phyloP scores from a whole-genome alignment of 1,140 invertebrate genomes.

The Drosophila bipectinata region DNA sequence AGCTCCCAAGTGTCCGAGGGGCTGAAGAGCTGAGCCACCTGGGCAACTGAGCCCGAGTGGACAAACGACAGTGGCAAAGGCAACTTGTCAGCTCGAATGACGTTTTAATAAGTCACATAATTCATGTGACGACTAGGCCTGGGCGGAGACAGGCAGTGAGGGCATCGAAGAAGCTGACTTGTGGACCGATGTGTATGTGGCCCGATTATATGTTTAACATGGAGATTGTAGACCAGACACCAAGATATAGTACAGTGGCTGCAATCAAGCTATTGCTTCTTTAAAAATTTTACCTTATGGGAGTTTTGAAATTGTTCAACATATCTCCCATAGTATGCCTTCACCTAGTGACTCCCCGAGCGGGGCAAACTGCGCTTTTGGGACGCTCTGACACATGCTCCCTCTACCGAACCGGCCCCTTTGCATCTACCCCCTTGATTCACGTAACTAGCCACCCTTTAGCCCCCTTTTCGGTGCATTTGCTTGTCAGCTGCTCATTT shows the following conservation, averaged over 20 bases:
- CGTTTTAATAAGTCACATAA: conserved; percentile 83
- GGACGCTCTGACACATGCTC: conserved; percentile 58
- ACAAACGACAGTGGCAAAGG: conserved; percentile 63
- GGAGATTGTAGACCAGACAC: conserved; percentile 21
- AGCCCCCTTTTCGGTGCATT: conserved; percentile 7
- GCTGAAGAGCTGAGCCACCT: not conserved
- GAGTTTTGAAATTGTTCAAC: too few species aligned
- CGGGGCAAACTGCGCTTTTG: conserved; percentile 57
- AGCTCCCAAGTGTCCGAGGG: conserved; percentile 7
- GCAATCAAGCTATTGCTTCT: not conserved
- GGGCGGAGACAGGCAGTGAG: not conserved
- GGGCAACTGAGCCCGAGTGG: conserved; percentile 18
- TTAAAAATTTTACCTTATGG: not conserved
- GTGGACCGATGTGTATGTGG: conserved; percentile 48
- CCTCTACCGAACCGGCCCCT: conserved; percentile 5
- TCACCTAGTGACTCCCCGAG: conserved; percentile 11
- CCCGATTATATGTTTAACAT: conserved; percentile 45
- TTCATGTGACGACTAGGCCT: conserved; percentile 59
- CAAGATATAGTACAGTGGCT: not conserved
- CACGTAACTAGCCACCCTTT: not conserved
- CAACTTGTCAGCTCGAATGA: conserved; percentile 80
- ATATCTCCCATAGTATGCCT: conserved; percentile 9
- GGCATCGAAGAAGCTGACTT: not conserved
- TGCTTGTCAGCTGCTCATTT: conserved; percentile 80
- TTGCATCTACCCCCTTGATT: not conserved